phyloP scores from a whole-genome alignment of 2,888 invertebrate genomes.

The Pteria penguin region DNA sequence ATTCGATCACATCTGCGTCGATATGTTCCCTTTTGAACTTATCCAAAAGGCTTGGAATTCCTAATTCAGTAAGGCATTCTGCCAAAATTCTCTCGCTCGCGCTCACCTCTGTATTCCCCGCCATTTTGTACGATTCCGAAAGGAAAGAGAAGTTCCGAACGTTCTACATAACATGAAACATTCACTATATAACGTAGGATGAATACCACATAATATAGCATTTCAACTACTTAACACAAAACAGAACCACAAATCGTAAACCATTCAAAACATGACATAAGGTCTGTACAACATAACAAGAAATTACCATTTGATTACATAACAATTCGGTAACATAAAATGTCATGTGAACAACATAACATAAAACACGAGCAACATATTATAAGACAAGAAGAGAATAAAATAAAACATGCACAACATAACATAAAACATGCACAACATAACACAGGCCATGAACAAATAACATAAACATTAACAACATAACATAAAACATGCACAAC shows the following conservation, averaged over 20 bases:
- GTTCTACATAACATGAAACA: background rate
- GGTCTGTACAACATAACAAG: background rate
- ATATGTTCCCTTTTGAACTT: background rate
- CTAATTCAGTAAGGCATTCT: conserved; percentile 3
- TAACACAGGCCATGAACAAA: no score
- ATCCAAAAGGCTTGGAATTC: background rate
- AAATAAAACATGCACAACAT: background rate
- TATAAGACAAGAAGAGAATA: background rate
- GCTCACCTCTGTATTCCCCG: background rate
- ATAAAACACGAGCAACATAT: background rate
- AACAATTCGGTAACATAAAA: background rate
- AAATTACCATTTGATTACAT: background rate
- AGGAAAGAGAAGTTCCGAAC: background rate
- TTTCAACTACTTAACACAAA: background rate
- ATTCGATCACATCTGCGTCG: background rate
- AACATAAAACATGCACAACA: background rate
- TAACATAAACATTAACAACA: background rate
- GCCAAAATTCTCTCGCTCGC: background rate
- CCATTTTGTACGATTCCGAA: background rate
- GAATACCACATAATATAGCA: no score
- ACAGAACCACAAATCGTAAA: background rate
- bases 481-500: background rate
- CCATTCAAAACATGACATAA: background rate
- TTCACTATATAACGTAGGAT: no score
- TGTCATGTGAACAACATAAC: background rate